phyloP scores from a whole-genome alignment of 2,113 vertebrate species.

The Galemys pyrenaicus region DNA sequence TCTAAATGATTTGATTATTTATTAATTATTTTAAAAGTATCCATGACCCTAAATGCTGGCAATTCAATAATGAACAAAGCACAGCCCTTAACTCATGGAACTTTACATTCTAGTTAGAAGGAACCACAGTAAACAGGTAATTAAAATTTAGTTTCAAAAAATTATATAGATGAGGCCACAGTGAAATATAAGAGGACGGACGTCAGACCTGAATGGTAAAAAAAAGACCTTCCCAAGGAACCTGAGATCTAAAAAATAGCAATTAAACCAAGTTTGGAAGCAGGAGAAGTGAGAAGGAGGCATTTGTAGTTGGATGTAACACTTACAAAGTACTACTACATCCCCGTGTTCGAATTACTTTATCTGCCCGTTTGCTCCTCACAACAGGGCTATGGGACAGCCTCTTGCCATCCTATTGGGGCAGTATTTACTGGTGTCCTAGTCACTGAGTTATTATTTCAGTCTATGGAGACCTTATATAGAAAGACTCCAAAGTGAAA shows the following conservation, averaged over 20 bases:
- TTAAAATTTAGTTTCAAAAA: neutral
- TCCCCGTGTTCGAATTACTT: neutral
- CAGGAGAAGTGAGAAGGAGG: neutral
- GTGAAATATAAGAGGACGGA: neutral
- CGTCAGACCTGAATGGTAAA: neutral
- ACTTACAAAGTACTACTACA: neutral
- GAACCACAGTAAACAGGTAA: neutral
- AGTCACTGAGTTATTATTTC: neutral
- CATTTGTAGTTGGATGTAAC: too few relatives aligned
- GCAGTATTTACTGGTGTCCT: neutral
- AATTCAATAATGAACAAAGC: neutral
- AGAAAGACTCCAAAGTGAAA: neutral
- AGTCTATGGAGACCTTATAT: neutral
- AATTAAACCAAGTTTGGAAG: neutral
- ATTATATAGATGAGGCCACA: neutral
- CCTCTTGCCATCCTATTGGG: neutral
- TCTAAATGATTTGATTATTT: neutral
- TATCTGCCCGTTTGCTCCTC: neutral
- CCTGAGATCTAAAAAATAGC: neutral
- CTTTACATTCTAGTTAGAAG: neutral
- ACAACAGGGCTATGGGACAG: neutral
- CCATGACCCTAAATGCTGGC: neutral
- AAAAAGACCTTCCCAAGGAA: neutral
- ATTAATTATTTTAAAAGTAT: neutral
- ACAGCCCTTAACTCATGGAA: neutral